phyloP scores from a whole-genome alignment of 1,140 invertebrate species.

The Hypsibius dujardini region DNA sequence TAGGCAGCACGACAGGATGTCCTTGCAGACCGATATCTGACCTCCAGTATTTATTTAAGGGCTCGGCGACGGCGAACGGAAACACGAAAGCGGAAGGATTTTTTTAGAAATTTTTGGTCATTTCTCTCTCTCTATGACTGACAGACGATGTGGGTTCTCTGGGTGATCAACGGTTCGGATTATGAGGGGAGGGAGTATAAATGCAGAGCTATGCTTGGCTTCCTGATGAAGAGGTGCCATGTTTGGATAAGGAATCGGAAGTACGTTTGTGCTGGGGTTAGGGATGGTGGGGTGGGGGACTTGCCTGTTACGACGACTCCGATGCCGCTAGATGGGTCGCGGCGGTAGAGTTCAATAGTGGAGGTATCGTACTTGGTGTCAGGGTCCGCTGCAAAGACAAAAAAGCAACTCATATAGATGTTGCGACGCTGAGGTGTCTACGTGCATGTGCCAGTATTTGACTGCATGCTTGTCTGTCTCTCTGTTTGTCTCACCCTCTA shows the following conservation, averaged over 20 bases:
- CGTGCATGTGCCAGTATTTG: too few species aligned
- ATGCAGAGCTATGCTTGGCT: neutral
- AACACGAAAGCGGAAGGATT: too few species aligned
- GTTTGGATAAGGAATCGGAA: too few species aligned
- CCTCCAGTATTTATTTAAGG: too few species aligned
- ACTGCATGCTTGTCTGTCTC: too few species aligned
- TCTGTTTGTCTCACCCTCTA: too few species aligned
- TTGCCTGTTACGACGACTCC: conserved; percentile 8
- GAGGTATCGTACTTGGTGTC: neutral
- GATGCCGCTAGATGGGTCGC: neutral
- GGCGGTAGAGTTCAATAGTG: neutral
- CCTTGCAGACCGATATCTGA: too few species aligned
- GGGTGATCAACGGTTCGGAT: neutral
- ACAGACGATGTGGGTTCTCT: neutral
- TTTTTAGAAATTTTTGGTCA: neutral
- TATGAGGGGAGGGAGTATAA: neutral
- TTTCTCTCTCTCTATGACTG: neutral
- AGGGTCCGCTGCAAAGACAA: too few species aligned
- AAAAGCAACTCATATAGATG: too few species aligned
- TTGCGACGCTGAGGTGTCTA: too few species aligned
- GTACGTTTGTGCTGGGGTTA: neutral
- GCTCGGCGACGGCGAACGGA: too few species aligned
- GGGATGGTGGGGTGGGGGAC: neutral
- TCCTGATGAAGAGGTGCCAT: neutral
- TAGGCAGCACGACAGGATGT: too few species aligned